Evolutionary conservation across 2,113 vertebrate species (phyloP).

Genomic region (Saimiri boliviensis): DNA sequence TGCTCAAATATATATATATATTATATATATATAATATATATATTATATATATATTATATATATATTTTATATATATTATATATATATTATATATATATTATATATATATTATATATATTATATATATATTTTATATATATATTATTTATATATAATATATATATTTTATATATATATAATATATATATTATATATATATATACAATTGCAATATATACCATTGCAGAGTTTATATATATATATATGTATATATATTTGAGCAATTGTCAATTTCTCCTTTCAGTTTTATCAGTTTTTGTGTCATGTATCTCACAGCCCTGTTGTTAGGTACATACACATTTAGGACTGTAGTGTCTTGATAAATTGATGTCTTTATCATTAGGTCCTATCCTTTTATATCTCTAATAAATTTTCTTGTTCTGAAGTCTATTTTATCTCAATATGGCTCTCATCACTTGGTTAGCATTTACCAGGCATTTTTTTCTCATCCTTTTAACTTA

Average conservation of each 20-base stretch:
- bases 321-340: not conserved
- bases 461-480: not conserved
- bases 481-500: not conserved
- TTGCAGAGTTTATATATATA: no score
- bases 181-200: no score
- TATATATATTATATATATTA: no score
- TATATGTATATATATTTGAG: no score
- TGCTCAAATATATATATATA: no score
- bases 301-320: not conserved
- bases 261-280: not conserved
- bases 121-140: no score
- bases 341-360: not conserved
- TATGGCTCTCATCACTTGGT: not conserved
- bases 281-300: not conserved
- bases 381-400: not conserved
- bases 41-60: no score
- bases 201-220: no score
- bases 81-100: no score
- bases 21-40: not conserved
- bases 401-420: not conserved
- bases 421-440: not conserved
- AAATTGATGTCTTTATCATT: not conserved
- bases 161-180: no score
- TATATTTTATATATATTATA: no score
- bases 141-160: no score